Conservation (phyloP, 2,113 vertebrate genomes). For the Tinamus guttatus region DNA sequence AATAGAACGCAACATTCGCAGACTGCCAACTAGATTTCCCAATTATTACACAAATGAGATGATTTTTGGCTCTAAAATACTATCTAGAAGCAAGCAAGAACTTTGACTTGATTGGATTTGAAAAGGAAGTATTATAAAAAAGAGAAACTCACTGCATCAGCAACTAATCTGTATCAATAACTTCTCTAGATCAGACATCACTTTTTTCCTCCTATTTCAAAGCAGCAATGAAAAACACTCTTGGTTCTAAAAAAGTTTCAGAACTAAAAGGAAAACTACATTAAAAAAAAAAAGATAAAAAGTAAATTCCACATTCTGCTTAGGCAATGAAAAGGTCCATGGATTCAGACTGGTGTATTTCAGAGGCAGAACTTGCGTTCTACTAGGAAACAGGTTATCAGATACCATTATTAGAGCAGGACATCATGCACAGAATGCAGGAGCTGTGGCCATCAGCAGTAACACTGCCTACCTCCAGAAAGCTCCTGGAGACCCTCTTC, state of each 20-base stretch:
- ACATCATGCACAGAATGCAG: accelerated
- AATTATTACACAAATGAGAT: neutral
- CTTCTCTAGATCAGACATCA: neutral
- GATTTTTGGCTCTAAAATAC: neutral
- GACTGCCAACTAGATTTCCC: neutral
- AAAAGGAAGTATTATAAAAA: neutral
- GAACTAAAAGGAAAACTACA: neutral
- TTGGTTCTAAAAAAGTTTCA: neutral
- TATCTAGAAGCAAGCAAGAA: neutral
- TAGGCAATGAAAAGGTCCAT: neutral
- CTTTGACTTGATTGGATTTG: neutral
- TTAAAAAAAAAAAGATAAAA: neutral
- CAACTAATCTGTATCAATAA: neutral
- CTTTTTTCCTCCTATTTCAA: neutral
- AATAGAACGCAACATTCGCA: neutral
- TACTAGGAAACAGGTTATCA: neutral
- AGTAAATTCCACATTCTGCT: neutral
- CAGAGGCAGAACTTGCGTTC: neutral
- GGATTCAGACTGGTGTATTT: neutral
- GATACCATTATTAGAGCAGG: neutral
- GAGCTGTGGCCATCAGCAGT: neutral
- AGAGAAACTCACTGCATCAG: neutral
- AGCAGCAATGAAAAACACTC: neutral
- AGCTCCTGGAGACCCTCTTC: neutral
- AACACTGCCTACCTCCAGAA: neutral